Percentiles rank a stretch among this genome's conserved stretches.
Evolutionary conservation across 2,113 vertebrate genomes (phyloP).

Genomic region (Eira barbara): DNA sequence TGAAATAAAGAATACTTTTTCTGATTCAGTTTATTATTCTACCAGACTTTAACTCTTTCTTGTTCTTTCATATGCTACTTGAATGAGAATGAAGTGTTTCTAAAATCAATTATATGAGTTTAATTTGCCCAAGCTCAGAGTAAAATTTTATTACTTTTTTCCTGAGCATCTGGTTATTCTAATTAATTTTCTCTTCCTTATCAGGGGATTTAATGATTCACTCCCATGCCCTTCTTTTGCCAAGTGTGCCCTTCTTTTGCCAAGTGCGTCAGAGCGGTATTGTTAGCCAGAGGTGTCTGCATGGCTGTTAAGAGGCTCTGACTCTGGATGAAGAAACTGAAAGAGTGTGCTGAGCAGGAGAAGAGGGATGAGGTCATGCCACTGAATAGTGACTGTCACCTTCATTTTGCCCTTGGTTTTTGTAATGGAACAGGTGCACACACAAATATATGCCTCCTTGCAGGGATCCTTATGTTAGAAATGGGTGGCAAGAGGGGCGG

Average conservation of each 20-base stretch:
- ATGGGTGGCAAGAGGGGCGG: background rate
- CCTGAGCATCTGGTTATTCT: slow-evolving; percentile 58
- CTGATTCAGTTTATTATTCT: slow-evolving; percentile 18
- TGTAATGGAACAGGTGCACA: background rate
- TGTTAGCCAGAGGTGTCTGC: slow-evolving; percentile 40
- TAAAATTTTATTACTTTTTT: slow-evolving; percentile 51
- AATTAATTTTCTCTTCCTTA: slow-evolving; percentile 60
- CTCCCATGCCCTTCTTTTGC: slow-evolving; percentile 19
- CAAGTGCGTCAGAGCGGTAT: background rate
- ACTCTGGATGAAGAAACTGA: background rate
- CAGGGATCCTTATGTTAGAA: background rate
- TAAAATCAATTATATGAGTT: slow-evolving; percentile 47
- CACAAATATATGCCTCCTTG: background rate
- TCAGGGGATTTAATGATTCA: slow-evolving; percentile 49
- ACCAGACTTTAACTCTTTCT: slow-evolving; percentile 31
- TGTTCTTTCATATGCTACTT: slow-evolving; percentile 39
- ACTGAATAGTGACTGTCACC: background rate
- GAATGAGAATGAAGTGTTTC: background rate
- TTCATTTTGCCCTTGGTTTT: background rate
- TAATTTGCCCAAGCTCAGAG: slow-evolving; percentile 31
- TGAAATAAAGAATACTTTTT: slow-evolving; percentile 45
- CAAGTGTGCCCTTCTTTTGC: slow-evolving; percentile 30
- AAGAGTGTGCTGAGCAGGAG: background rate
- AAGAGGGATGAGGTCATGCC: background rate
- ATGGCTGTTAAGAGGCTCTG: slow-evolving; percentile 8